Evolutionary conservation across 2,888 invertebrate species (phyloP), one percentile per base, ranked within the genome.

Genomic region (Apamea crenata): DNA sequence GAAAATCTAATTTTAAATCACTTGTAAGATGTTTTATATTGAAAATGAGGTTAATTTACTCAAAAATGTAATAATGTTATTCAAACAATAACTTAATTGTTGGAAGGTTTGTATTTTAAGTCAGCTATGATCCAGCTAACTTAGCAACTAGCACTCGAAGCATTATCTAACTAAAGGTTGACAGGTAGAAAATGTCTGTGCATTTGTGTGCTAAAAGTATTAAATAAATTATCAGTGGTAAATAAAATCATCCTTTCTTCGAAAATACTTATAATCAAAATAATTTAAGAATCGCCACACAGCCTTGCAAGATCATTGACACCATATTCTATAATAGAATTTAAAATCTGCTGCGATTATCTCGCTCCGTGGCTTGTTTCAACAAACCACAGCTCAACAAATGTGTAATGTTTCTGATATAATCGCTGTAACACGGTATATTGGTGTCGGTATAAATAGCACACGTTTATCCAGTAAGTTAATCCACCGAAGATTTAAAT

Each of bases 401-500:
- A 72, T 76, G 47, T 76, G 59, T 83, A 36, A 79, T 47, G 18
- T 50, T 80, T 83, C 65, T 77, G 59, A 69, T 66, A 69, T 53
- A 83, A 72, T 66, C 65, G 32, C 40, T 70, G 40, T 67, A 78
- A 67, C 36, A 59, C 21, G 8, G 63, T 32, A 67, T 18, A 78
- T 59, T 71, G 56, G 56, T 40, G 40, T n/a, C 25, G 53, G 56
- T 74, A 73, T 66, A 73, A 71, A 80, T 82, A 80, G 67, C 25
- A 16, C 18, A 32, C 36, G 78, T 63, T 73, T 71, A 78, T 68
- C 50, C 40, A 66, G 16, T 66, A 32, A 40, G 21, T 75, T 75
- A 77, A 78, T 72, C 53, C 12, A 10, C 25, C 63, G 10, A 63
- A 32, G 32, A 32, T 32, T 63, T 18, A 63, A 63, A 63, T 63